phyloP scores from a whole-genome alignment of 2,113 vertebrate genomes.

The Oncorhynchus tshawytscha region DNA sequence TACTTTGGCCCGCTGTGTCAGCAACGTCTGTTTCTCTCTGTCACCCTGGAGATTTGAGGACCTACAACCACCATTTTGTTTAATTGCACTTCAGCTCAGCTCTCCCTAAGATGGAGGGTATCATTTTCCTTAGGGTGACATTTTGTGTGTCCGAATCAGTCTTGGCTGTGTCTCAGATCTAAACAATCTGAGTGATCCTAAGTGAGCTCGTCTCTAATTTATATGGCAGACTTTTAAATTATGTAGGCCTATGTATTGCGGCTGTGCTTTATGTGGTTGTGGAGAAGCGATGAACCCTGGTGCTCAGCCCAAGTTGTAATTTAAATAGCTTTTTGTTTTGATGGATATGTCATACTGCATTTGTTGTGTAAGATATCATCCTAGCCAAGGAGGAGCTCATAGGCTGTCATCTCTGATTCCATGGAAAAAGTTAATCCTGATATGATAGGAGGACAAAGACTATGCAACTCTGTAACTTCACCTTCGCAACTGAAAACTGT shows the following conservation, averaged over 20 bases:
- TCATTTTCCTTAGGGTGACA: constrained; percentile 56
- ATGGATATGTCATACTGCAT: too few relatives aligned
- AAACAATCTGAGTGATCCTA: constrained; percentile 43
- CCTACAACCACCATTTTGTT: constrained; percentile 58
- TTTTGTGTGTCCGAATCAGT: constrained; percentile 38
- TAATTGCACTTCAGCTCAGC: constrained; percentile 56
- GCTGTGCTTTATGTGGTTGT: constrained; percentile 32
- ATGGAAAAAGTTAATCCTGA: too few relatives aligned
- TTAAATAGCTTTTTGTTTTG: too few relatives aligned
- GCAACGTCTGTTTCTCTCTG: constrained; percentile 58
- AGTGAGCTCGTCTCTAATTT: constrained; percentile 59
- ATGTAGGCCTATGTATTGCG: constrained; percentile 8
- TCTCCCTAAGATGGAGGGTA: constrained; percentile 44
- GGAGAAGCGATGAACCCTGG: constrained; percentile 17
- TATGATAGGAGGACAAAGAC: too few relatives aligned
- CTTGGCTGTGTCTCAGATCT: constrained; percentile 47
- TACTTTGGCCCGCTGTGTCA: constrained; percentile 65
- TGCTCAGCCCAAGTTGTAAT: constrained; percentile 28
- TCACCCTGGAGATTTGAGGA: constrained; percentile 57
- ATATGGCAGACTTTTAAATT: constrained; percentile 48
- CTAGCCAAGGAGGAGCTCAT: too few relatives aligned
- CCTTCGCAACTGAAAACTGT: too few relatives aligned
- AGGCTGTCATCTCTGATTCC: too few relatives aligned
- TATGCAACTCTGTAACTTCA: too few relatives aligned
- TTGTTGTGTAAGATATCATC: too few relatives aligned